Conservation (phyloP, 2,113 vertebrate genomes). For the Ia io region DNA sequence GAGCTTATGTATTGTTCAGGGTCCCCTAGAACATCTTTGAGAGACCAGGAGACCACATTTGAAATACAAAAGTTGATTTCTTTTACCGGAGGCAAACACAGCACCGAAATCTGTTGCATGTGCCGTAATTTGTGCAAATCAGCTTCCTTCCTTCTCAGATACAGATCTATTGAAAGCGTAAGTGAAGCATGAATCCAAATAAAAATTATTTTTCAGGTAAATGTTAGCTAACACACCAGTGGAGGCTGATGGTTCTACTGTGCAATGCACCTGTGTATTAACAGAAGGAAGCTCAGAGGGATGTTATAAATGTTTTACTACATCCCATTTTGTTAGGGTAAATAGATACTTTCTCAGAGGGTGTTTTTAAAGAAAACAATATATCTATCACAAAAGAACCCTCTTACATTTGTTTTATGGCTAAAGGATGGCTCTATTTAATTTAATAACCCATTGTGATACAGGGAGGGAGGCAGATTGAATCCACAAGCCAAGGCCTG, state of each 20-base stretch:
- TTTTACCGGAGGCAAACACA: constrained; percentile 35
- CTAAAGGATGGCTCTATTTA: not conserved
- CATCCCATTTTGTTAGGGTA: constrained; percentile 45
- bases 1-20: constrained; percentile 10
- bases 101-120: not conserved
- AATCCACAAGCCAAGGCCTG: not conserved
- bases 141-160: not conserved
- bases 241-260: not conserved
- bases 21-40: constrained; percentile 40
- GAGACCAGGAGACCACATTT: not conserved
- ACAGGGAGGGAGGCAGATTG: not conserved
- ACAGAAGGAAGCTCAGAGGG: constrained; percentile 24
- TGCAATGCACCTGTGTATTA: not conserved
- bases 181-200: constrained; percentile 44
- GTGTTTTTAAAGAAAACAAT: constrained; percentile 6
- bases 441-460: not conserved
- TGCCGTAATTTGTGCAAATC: constrained; percentile 25
- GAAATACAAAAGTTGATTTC: constrained; percentile 18
- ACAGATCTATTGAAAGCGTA: constrained; percentile 44
- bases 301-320: constrained; percentile 37
- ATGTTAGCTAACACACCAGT: constrained; percentile 23
- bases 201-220: constrained; percentile 61
- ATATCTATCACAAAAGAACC: not conserved
- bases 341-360: constrained; percentile 48
- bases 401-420: not conserved